Evolutionary conservation across 2,888 invertebrate genomes (phyloP).

Genomic region (Ectemnius lituratus): DNA sequence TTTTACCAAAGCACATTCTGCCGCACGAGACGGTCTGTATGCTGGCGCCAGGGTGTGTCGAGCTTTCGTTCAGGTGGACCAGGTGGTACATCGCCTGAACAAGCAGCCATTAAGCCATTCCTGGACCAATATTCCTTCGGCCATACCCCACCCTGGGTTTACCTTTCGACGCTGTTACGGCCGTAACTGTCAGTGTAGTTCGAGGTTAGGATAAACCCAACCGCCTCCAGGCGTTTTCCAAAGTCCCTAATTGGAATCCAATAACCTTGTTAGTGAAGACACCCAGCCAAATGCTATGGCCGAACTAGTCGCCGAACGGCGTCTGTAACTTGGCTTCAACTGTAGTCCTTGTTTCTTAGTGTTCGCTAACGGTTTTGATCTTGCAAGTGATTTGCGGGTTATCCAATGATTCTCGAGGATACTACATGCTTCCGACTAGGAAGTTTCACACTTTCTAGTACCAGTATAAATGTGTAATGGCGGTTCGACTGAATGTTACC

Average conservation of each 20-base stretch:
- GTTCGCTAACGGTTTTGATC: too few species aligned
- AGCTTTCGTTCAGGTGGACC: constrained; percentile 9
- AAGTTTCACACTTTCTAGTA: too few species aligned
- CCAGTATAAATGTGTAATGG: too few species aligned
- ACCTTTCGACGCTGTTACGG: constrained; percentile 38
- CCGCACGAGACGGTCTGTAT: too few species aligned
- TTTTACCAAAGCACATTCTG: neutral
- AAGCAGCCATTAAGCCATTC: constrained; percentile 48
- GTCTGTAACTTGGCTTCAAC: neutral
- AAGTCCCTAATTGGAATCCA: constrained; percentile 51
- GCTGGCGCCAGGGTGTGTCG: too few species aligned
- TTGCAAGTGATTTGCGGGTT: too few species aligned
- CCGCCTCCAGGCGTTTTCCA: constrained; percentile 36
- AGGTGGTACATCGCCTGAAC: constrained; percentile 29
- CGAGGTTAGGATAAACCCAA: constrained; percentile 24
- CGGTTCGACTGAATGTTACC: too few species aligned
- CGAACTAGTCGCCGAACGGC: constrained; percentile 11
- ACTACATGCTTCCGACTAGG: too few species aligned
- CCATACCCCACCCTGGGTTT: constrained; percentile 41
- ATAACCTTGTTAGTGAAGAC: constrained; percentile 42
- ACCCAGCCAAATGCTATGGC: constrained; percentile 20
- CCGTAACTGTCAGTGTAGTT: constrained; percentile 27
- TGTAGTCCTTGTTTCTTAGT: too few species aligned
- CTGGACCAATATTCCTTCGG: constrained; percentile 56
- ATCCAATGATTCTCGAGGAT: too few species aligned